phyloP scores from a whole-genome alignment of 2,797 vertebrate species.

The Potorous gilbertii region DNA sequence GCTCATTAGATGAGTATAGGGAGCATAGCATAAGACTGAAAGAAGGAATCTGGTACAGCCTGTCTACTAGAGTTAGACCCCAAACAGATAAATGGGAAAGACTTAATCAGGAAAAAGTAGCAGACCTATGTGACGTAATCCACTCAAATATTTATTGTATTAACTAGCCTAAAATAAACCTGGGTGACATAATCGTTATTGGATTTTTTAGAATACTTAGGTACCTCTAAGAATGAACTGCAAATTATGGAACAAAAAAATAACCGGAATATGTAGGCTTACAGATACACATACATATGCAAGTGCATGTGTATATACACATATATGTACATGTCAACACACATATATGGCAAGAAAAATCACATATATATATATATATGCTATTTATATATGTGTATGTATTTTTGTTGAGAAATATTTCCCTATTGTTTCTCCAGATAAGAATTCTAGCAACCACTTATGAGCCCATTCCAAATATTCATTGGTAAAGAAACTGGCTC shows the following conservation, averaged over 20 bases:
- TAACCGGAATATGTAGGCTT: background rate
- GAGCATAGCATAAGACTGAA: slow-evolving; percentile 38
- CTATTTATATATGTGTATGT: background rate
- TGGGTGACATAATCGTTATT: slow-evolving; percentile 38
- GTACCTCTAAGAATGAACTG: background rate
- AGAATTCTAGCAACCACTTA: background rate
- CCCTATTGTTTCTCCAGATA: background rate
- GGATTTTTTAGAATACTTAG: slow-evolving; percentile 9
- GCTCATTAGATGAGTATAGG: slow-evolving; percentile 26
- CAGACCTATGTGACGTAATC: background rate
- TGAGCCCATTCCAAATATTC: background rate
- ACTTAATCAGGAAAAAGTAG: background rate
- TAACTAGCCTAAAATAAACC: slow-evolving; percentile 38
- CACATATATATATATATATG: background rate
- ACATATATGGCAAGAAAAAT: background rate
- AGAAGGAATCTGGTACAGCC: background rate
- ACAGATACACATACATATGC: background rate
- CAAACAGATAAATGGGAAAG: slow-evolving; percentile 10
- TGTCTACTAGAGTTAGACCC: background rate
- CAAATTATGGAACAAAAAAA: slow-evolving; percentile 23
- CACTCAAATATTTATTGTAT: slow-evolving; percentile 43
- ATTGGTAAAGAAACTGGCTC: background rate
- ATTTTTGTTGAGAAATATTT: background rate
- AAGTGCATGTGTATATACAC: background rate
- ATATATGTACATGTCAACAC: background rate